Evolutionary conservation across 1,140 invertebrate species (phyloP).

Genomic region (Thaumetopoea pityocampa): DNA sequence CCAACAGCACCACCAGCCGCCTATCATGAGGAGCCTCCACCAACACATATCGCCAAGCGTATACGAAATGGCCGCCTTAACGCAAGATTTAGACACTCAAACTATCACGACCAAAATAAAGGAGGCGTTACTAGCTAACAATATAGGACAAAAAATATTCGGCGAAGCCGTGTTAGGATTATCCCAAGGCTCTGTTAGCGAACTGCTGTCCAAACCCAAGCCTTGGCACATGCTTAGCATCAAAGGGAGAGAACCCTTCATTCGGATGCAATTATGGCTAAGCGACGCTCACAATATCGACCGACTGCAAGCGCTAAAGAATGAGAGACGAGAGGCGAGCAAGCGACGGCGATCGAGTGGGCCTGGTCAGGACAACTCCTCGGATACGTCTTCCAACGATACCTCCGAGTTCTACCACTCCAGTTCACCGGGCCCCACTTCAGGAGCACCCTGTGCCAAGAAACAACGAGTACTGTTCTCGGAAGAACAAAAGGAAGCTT

Average conservation of each 20-base stretch:
- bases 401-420: constrained; percentile 93
- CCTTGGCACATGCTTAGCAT: constrained; percentile 99
- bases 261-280: constrained; percentile 98
- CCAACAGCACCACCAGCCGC: constrained; percentile 79
- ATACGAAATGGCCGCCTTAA: constrained; percentile 97
- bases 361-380: constrained; percentile 89
- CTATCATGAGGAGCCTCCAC: constrained; percentile 82
- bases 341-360: constrained; percentile 88
- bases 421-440: constrained; percentile 83
- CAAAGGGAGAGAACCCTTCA: constrained; percentile 98
- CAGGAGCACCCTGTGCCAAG: constrained; percentile 86
- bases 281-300: constrained; percentile 96
- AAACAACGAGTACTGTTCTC: constrained; percentile 96
- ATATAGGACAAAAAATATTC: constrained; percentile 98
- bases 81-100: constrained; percentile 97
- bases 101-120: constrained; percentile 98
- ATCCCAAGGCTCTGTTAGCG: constrained; percentile 97
- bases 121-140: constrained; percentile 96
- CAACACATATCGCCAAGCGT: constrained; percentile 91
- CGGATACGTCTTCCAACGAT: constrained; percentile 91
- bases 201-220: constrained; percentile 97
- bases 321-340: constrained; percentile 92
- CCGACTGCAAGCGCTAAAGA: constrained; percentile 89
- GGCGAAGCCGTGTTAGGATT: constrained; percentile 97
- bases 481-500: constrained; percentile 98